These are phyloP conservation scores for Hoplodrina blanda DNA, from an alignment of 2,888 invertebrate species.

Conservation along the genomic window DNA sequence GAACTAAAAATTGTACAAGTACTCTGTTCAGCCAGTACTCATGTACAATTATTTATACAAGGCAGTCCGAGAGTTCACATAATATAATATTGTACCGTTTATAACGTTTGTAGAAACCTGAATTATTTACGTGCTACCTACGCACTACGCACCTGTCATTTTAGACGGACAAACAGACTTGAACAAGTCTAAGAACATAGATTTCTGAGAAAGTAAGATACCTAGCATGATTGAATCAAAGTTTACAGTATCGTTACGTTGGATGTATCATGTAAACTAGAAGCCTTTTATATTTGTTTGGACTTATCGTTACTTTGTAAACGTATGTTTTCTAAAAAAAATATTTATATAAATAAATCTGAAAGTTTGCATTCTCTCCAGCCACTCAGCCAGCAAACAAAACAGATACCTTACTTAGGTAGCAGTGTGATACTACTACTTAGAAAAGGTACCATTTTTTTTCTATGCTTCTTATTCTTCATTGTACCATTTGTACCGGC, in stretches of 20 bases:
- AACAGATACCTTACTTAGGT: too few relatives aligned
- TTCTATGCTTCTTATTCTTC: too few relatives aligned
- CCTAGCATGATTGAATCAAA: not conserved
- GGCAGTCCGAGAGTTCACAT: not conserved
- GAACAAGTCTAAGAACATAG: constrained; percentile 9
- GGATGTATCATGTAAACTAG: not conserved
- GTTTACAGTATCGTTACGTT: not conserved
- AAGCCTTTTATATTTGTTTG: not conserved
- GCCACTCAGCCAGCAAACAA: too few relatives aligned
- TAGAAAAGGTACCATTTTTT: too few relatives aligned
- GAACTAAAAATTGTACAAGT: not conserved
- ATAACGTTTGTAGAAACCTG: constrained; percentile 37
- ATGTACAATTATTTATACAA: constrained; percentile 15
- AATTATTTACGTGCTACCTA: constrained; percentile 54
- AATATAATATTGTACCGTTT: constrained; percentile 21
- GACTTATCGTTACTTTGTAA: too few relatives aligned
- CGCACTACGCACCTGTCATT: constrained; percentile 41
- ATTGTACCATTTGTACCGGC: too few relatives aligned
- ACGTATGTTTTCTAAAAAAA: not conserved
- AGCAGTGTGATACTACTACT: too few relatives aligned
- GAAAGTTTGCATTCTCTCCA: too few relatives aligned
- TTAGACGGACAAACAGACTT: constrained; percentile 39
- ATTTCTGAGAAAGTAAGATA: not conserved
- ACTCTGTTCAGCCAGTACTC: not conserved
- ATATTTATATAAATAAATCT: not conserved